Conservation (phyloP, 2,888 invertebrate species). For the Formica aserva region DNA sequence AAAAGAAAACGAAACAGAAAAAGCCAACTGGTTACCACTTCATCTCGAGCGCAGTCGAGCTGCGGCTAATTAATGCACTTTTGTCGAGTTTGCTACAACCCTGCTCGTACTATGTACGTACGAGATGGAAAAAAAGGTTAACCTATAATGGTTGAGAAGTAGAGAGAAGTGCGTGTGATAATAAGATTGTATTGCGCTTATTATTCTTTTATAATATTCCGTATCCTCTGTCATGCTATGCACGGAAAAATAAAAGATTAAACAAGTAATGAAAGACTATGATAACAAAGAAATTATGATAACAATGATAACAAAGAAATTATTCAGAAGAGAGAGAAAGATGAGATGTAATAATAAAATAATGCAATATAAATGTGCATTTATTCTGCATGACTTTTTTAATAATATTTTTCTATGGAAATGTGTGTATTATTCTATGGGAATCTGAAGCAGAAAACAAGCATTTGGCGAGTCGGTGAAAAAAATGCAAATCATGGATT, state of each 20-base stretch:
- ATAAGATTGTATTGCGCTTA: slow-evolving; percentile 34
- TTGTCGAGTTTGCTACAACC: slow-evolving; percentile 72
- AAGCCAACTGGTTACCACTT: slow-evolving; percentile 66
- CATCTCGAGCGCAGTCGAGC: slow-evolving; percentile 64
- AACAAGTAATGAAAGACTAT: neutral
- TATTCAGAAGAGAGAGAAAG: neutral
- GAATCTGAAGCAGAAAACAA: neutral
- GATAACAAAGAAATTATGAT: neutral
- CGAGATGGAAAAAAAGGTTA: slow-evolving; percentile 26
- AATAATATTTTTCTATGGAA: slow-evolving; percentile 7
- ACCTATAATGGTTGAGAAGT: slow-evolving; percentile 27
- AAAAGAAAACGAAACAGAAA: slow-evolving; percentile 10
- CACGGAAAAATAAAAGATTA: neutral
- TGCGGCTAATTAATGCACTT: slow-evolving; percentile 79
- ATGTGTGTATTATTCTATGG: neutral
- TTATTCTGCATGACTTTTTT: neutral
- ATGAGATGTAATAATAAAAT: neutral
- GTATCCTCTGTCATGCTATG: neutral
- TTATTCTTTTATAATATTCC: slow-evolving; percentile 38
- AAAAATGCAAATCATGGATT: slow-evolving; percentile 52
- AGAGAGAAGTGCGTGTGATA: slow-evolving; percentile 23
- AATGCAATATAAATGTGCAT: neutral
- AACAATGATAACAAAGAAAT: neutral
- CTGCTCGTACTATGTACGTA: slow-evolving; percentile 60
- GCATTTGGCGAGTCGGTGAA: slow-evolving; percentile 38